These are phyloP conservation scores for Chauna torquata DNA, from an alignment of 2,113 vertebrate genomes.

Conservation along the genomic window DNA sequence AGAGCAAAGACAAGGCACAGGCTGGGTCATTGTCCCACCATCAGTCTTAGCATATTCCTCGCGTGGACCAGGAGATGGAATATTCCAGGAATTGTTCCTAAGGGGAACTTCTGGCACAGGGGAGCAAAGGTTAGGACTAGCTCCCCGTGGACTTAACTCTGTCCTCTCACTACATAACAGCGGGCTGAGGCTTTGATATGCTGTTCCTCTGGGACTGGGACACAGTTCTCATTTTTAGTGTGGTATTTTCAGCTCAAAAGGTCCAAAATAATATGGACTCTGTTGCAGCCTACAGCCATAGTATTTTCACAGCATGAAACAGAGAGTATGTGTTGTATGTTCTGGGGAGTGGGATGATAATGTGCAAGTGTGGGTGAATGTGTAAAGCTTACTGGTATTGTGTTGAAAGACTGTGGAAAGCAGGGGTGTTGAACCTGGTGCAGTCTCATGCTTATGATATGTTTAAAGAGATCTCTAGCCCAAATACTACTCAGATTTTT, in stretches of 20 bases:
- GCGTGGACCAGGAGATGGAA: no score
- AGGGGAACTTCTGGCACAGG: fast-evolving
- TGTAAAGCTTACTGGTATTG: not conserved
- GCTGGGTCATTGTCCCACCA: not conserved
- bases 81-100: not conserved
- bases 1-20: not conserved
- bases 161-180: not conserved
- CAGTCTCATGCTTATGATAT: not conserved
- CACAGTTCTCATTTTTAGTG: not conserved
- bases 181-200: not conserved
- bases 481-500: not conserved
- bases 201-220: not conserved
- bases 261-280: not conserved
- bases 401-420: not conserved
- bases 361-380: not conserved
- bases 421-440: no score
- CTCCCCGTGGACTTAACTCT: not conserved
- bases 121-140: not conserved
- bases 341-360: not conserved
- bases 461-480: not conserved
- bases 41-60: not conserved
- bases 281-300: not conserved
- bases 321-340: not conserved
- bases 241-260: not conserved
- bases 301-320: not conserved